These are phyloP conservation scores for Ploceus nigricollis DNA, from an alignment of 2,113 vertebrate species.

Conservation along the genomic window DNA sequence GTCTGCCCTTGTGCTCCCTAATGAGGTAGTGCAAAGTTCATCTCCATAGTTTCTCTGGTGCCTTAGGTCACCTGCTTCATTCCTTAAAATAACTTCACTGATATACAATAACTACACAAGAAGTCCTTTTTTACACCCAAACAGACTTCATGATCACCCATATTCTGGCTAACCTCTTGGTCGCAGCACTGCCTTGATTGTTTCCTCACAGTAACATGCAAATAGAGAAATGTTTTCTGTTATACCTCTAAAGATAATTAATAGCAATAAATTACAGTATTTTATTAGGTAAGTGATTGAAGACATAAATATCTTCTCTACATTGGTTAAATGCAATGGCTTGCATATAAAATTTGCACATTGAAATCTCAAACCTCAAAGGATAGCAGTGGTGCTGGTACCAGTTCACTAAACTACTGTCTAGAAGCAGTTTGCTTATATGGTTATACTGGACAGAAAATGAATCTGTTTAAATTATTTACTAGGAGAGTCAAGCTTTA, in stretches of 20 bases:
- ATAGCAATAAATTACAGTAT: background rate
- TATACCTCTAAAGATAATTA: background rate
- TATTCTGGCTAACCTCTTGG: background rate
- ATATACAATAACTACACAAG: background rate
- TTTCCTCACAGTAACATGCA: background rate
- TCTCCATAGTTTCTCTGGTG: background rate
- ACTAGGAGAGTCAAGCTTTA: background rate
- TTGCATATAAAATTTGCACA: background rate
- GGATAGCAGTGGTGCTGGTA: no score
- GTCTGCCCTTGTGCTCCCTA: background rate
- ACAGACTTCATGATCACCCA: background rate
- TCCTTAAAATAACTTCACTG: background rate
- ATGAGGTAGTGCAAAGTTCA: background rate
- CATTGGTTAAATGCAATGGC: background rate
- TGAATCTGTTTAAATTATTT: background rate
- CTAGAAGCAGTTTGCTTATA: background rate
- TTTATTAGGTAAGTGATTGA: background rate
- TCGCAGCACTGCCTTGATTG: background rate
- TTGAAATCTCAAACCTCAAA: background rate
- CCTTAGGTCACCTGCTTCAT: background rate
- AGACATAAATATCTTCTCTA: background rate
- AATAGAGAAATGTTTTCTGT: background rate
- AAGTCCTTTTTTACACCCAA: background rate
- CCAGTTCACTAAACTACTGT: background rate
- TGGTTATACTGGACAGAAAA: background rate